These are phyloP conservation scores for Drosophila carrolli DNA, from an alignment of 1,140 invertebrate genomes.

Conservation along the genomic window DNA sequence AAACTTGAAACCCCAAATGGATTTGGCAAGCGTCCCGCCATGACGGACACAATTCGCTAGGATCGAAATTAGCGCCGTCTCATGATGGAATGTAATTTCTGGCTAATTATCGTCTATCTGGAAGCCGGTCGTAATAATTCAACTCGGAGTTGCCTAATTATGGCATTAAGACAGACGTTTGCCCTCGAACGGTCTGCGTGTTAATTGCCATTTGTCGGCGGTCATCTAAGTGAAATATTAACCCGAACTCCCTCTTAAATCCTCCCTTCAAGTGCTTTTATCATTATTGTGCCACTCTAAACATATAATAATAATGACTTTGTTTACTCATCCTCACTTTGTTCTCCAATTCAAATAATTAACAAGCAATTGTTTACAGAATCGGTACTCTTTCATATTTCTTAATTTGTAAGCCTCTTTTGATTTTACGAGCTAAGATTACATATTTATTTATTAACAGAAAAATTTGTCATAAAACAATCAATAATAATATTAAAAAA, in stretches of 20 bases:
- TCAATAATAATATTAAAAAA: no score
- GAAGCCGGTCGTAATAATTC: constrained; percentile 27
- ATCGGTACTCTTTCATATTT: no score
- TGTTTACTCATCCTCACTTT: neutral
- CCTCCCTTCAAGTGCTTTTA: constrained; percentile 3
- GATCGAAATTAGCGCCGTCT: constrained; percentile 49
- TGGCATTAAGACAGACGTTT: constrained; percentile 19
- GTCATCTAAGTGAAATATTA: constrained; percentile 11
- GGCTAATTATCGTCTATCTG: constrained; percentile 31
- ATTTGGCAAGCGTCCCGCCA: constrained; percentile 27
- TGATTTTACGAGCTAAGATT: no score
- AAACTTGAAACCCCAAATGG: constrained; percentile 65
- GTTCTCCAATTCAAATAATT: neutral
- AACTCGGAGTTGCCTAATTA: constrained; percentile 27
- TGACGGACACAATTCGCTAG: constrained; percentile 25
- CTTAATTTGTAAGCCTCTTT: no score
- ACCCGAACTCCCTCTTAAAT: neutral
- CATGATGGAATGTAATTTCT: constrained; percentile 42
- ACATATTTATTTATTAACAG: no score
- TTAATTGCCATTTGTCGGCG: constrained; percentile 16
- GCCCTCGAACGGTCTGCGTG: constrained; percentile 18
- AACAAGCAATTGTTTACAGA: neutral
- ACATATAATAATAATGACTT: neutral
- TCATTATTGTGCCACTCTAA: neutral
- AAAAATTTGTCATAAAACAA: no score